Base-by-base conservation (phyloP, 2,113 vertebrate genomes). In the Climacteris rufus region DNA sequence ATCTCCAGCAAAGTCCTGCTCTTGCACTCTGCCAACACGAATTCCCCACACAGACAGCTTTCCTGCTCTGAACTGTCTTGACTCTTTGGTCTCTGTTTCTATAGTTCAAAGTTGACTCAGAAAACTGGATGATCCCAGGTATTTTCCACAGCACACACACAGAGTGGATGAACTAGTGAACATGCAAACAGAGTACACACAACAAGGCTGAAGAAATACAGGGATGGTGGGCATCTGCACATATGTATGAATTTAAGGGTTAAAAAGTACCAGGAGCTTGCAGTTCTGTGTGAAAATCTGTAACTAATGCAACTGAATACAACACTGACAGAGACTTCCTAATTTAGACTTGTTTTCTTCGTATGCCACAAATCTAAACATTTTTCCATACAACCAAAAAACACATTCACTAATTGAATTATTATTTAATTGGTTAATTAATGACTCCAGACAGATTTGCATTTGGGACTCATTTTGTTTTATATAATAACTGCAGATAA, bases 361-460 rank as follows among this genome's bases (percentile, higher is more conserved):
- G n/a, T 76, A 93, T 31, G 57, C 97, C 94, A 96, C 69, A 97
- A 77, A 90, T 92, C 69, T 75, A 96, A 88, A 88, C 93, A 90
- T 94, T 97, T 98, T 97, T 95, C 95, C 81, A 96, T 92, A 95
- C 86, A 97, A 96, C 84, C 98, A 83, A 95, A 97, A 97, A 98
- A 77, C 80, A 97, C 98, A 98, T 98, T 98, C 98, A 98, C 98
- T 98, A 99, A 99, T 98, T 98, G 99, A 99, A 99, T 98, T 98
- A 99, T 99, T 98, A 98, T 98, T 98, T 98, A 98, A 99, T 98
- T 99, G 98, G 97, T 96, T 97, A 98, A 98, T 98, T 99, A 99
- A 98, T 99, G 96, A 98, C 98, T 98, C 98, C 97, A 98, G 98
- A 97, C 98, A 99, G 98, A 98, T 98, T 98, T 98, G 98, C 98